Evolutionary conservation across 1,140 invertebrate species (phyloP).

Genomic region (Ctenoplectra terminalis): DNA sequence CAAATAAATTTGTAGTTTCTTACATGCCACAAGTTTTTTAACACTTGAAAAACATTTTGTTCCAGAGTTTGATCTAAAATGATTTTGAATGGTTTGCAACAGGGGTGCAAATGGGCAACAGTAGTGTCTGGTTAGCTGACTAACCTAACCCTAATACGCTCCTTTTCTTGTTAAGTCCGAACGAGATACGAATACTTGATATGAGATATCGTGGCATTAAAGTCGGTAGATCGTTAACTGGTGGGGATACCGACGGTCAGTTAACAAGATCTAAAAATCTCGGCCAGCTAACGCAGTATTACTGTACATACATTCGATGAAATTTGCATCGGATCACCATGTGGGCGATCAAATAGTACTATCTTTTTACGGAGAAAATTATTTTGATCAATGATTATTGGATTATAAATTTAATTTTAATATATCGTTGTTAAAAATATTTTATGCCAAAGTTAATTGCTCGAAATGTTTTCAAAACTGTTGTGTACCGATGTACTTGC

Average conservation of each 20-base stretch:
- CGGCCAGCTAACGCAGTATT: too few relatives aligned
- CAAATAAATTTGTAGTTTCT: neutral
- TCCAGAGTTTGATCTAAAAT: too few relatives aligned
- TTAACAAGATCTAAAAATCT: too few relatives aligned
- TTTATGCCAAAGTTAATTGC: neutral
- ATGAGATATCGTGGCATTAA: too few relatives aligned
- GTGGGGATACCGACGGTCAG: too few relatives aligned
- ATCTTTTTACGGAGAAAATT: neutral
- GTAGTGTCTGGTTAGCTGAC: too few relatives aligned
- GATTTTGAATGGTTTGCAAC: too few relatives aligned
- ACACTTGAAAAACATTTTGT: neutral
- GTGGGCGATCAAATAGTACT: neutral
- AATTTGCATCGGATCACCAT: neutral
- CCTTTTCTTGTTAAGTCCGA: too few relatives aligned
- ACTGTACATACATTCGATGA: neutral
- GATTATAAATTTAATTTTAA: neutral
- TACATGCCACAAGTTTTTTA: neutral
- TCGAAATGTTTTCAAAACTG: constrained; percentile 68
- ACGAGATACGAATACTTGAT: too few relatives aligned
- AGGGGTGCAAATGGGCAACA: too few relatives aligned
- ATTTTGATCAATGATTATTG: neutral
- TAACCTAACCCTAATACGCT: too few relatives aligned
- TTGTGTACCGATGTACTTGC: constrained; percentile 81
- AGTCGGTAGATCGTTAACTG: too few relatives aligned
- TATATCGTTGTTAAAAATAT: neutral